Evolutionary conservation across 2,113 vertebrate genomes (phyloP).

Genomic region (Ciconia boyciana): DNA sequence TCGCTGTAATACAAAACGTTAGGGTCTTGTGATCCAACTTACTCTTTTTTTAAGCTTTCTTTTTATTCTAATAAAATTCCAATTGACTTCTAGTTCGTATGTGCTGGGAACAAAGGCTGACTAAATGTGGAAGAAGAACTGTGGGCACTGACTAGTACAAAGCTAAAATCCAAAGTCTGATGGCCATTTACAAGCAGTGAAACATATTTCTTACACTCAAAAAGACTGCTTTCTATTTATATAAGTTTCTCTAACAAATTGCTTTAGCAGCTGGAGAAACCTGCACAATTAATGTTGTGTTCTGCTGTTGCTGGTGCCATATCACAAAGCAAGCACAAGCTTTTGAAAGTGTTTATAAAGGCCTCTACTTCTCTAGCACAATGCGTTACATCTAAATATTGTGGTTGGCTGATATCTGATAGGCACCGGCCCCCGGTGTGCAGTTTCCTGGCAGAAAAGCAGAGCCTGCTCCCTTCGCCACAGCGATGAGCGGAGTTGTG

Average conservation of each 20-base stretch:
- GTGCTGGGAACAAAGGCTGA: background rate
- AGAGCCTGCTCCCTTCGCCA: rapidly evolving
- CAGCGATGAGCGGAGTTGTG: rapidly evolving
- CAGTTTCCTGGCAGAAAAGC: background rate
- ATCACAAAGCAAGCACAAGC: background rate
- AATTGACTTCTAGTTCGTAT: background rate
- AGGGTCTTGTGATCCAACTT: background rate
- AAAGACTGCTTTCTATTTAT: background rate
- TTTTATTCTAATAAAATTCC: background rate
- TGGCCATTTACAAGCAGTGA: background rate
- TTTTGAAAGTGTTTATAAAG: background rate
- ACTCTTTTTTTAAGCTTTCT: background rate
- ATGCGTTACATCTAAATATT: background rate
- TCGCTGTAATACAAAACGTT: background rate
- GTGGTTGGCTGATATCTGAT: background rate
- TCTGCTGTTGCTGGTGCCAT: background rate
- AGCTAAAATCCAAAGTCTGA: background rate
- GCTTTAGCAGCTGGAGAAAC: background rate
- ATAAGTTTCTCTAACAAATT: background rate
- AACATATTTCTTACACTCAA: background rate
- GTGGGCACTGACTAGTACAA: background rate
- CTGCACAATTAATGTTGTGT: background rate
- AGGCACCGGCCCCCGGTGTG: rapidly evolving
- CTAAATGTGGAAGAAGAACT: background rate
- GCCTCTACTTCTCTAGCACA: background rate